These are phyloP conservation scores for Plecotus auritus DNA, from an alignment of 2,113 vertebrate genomes.

Conservation along the genomic window DNA sequence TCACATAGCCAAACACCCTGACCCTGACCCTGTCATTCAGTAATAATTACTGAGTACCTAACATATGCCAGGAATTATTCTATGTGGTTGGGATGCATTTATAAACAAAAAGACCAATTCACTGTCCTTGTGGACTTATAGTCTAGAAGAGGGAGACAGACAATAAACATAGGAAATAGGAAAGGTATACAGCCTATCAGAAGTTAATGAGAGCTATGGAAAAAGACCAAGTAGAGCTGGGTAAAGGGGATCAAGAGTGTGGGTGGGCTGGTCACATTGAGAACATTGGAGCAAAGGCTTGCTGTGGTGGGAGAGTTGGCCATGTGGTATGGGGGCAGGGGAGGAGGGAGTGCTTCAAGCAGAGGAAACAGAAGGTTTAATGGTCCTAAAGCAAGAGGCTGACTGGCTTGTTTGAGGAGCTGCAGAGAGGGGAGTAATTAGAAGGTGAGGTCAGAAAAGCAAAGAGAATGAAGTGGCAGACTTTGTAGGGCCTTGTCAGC, in stretches of 20 bases:
- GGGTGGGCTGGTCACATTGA: accelerated
- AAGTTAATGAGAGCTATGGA: neutral
- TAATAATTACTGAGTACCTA: neutral
- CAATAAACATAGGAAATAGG: neutral
- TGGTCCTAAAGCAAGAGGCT: neutral
- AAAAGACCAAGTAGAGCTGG: neutral
- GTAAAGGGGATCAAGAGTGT: neutral
- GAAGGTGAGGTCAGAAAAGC: neutral
- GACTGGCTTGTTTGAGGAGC: neutral
- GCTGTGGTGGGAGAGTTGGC: neutral
- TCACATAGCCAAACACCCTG: neutral
- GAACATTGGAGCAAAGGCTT: neutral
- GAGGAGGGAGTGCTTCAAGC: too few relatives aligned
- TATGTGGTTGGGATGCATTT: too few relatives aligned
- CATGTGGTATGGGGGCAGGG: neutral
- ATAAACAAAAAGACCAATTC: neutral
- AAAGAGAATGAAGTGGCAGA: neutral
- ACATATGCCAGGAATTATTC: neutral
- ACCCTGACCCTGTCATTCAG: neutral
- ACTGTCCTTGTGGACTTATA: neutral
- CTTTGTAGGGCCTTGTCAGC: neutral
- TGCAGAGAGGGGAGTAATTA: neutral
- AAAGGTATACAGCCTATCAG: accelerated
- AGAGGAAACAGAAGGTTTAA: neutral
- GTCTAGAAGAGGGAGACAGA: neutral